Conservation (phyloP, 64 coral and sea anemone species). For the Montipora capricornis region DNA sequence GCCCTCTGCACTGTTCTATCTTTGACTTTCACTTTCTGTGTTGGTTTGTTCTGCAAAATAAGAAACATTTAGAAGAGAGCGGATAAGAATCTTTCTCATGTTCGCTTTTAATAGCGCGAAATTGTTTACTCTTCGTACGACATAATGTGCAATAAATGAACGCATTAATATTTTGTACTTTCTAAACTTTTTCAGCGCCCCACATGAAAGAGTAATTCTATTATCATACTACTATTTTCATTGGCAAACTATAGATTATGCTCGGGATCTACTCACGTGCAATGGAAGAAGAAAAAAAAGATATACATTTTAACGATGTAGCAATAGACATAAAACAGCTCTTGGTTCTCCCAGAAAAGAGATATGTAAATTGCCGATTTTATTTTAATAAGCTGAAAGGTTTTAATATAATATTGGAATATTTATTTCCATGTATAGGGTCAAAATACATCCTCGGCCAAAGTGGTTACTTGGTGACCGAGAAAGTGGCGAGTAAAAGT, state of each 20-base stretch:
- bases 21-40: constrained; percentile 19
- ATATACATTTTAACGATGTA: neutral
- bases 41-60: constrained; percentile 8
- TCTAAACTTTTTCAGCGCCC: constrained; percentile 49
- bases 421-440: constrained; percentile 82
- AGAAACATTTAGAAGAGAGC: neutral
- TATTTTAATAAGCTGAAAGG: constrained; percentile 79
- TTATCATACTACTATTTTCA: constrained; percentile 1
- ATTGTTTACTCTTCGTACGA: constrained; percentile 60
- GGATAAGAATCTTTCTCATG: constrained; percentile 23
- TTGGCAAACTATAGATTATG: constrained; percentile 1
- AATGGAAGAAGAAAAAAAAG: neutral
- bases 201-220: constrained; percentile 29
- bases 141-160: constrained; percentile 68
- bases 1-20: neutral
- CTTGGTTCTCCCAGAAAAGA: constrained; percentile 10
- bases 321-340: neutral
- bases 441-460: constrained; percentile 63
- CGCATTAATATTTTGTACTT: constrained; percentile 70
- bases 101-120: constrained; percentile 31
- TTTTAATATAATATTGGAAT: constrained; percentile 65
- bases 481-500: neutral
- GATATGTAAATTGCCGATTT: constrained; percentile 65
- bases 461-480: constrained; percentile 87
- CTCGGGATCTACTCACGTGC: neutral